Base-by-base conservation (phyloP, 2,113 vertebrate species). In the Leptobrachium leishanense region DNA sequence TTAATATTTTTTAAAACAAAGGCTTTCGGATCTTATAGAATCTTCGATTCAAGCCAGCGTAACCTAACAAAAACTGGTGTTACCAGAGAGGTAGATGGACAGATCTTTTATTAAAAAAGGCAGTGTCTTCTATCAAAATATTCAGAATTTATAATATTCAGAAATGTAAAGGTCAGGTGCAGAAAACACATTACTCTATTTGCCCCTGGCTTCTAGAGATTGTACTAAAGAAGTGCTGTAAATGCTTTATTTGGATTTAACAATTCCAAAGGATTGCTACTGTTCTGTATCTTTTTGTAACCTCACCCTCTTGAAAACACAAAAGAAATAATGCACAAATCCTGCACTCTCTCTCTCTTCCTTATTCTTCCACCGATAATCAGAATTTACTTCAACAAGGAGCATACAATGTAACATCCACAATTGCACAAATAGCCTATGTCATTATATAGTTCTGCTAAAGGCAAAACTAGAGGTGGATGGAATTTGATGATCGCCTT, bases 371-470 rank as follows among this genome's bases (percentile, higher is more conserved):
- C 41, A 39, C 40, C 41, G 57, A 69, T 69, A 77, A 69, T 77
- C 66, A 59, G 10, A 77, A 55, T 62, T 59, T 69, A 15, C 15
- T 41, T 62, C 43, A 44, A 74, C 42, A 39, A 69, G 54, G 42
- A 44, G 53, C 66, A 42, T 53, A 43, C 20, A 39, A 63, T 31
- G n/a, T 50, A 31, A 31, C 7, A 68, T 68, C 15, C 9, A 57
- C 75, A 68, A 68, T 57, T 43, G 54, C 53, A 68, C 40, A 68
- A 67, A 68, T 68, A 68, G 74, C 63, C 62, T 54, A n/a, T 76
- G 46, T 76, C 64, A 68, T 76, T 76, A 76, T 68, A 67, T 55
- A 55, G 39, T 68, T 76, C 64, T 68, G 40, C 64, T 57, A 20
- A 75, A 75, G 46, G 64, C 44, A 68, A 57, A 76, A 43, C 65